phyloP scores from a whole-genome alignment of 2,113 vertebrate species.

The Triplophysa dalaica region DNA sequence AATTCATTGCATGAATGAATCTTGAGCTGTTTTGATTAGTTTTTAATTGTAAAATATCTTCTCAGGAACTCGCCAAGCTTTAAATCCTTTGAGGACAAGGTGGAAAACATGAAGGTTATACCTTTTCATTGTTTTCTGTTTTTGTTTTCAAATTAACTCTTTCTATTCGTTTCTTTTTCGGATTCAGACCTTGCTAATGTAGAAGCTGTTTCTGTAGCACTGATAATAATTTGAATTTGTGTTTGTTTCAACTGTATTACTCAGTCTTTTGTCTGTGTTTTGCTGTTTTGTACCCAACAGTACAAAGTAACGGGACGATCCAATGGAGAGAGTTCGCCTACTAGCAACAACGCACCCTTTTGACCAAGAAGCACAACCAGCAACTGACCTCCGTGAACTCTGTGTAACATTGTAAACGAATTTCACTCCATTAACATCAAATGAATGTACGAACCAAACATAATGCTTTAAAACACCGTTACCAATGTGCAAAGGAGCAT shows the following conservation, averaged over 20 bases:
- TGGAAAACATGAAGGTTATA: conserved; percentile 87
- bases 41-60: conserved; percentile 1
- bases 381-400: conserved; percentile 30
- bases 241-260: background rate
- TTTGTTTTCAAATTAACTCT: background rate
- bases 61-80: conserved; percentile 92
- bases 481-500: background rate
- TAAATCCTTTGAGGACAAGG: conserved; percentile 91
- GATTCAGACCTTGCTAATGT: background rate
- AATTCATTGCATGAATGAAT: background rate
- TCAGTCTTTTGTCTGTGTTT: background rate
- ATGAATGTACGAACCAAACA: conserved; percentile 21
- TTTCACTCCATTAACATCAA: conserved; percentile 10
- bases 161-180: too few species aligned
- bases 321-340: conserved; percentile 63
- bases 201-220: background rate
- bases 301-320: conserved; percentile 59
- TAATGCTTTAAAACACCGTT: background rate
- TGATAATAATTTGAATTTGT: background rate
- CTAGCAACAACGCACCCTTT: conserved; percentile 72
- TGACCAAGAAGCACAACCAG: conserved; percentile 57
- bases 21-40: background rate
- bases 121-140: background rate
- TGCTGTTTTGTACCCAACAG: conserved; percentile 46
- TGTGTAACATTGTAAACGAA: background rate